These are phyloP conservation scores for Macrosoma leucophasiata DNA, from an alignment of 2,888 invertebrate genomes.

Conservation along the genomic window DNA sequence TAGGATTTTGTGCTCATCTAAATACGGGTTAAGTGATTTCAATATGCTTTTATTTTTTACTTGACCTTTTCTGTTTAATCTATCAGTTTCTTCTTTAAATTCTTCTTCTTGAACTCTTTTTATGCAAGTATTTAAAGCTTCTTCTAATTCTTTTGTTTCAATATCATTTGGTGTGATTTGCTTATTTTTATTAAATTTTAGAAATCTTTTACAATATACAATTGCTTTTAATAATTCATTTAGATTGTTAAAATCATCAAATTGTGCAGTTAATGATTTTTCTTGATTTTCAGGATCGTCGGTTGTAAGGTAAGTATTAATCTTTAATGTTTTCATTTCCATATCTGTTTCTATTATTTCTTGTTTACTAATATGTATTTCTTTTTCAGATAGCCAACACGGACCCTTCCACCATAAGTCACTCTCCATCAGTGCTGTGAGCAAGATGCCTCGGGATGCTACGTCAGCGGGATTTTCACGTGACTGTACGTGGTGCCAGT, in stretches of 20 bases:
- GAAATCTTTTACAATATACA: slow-evolving; percentile 2
- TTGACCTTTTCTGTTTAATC: slow-evolving; percentile 2
- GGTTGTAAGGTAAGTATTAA: slow-evolving; percentile 1
- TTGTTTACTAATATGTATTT: slow-evolving; percentile 11
- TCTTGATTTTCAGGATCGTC: background rate
- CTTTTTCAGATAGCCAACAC: slow-evolving; percentile 16
- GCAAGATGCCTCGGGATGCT: slow-evolving; percentile 20
- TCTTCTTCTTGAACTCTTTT: slow-evolving; percentile 17
- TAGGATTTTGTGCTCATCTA: slow-evolving; percentile 18
- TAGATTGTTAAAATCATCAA: slow-evolving; percentile 1
- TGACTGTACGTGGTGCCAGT: slow-evolving; percentile 23
- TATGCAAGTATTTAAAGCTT: slow-evolving; percentile 18
- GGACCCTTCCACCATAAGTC: slow-evolving; percentile 24
- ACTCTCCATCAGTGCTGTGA: slow-evolving; percentile 11
- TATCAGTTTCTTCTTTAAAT: slow-evolving; percentile 12
- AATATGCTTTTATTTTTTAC: slow-evolving; percentile 14
- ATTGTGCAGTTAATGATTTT: background rate
- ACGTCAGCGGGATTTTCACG: slow-evolving; percentile 23
- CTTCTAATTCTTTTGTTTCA: slow-evolving; percentile 19
- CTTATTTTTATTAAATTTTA: slow-evolving; percentile 3
- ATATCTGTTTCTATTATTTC: slow-evolving; percentile 2
- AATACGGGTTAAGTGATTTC: slow-evolving; percentile 21
- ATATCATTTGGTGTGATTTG: slow-evolving; percentile 1
- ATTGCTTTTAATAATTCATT: slow-evolving; percentile 5
- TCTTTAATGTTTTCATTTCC: slow-evolving; percentile 6